phyloP scores from a whole-genome alignment of 53 echinoderm and acorn worm genomes.

The Hippasteria phrygiana region DNA sequence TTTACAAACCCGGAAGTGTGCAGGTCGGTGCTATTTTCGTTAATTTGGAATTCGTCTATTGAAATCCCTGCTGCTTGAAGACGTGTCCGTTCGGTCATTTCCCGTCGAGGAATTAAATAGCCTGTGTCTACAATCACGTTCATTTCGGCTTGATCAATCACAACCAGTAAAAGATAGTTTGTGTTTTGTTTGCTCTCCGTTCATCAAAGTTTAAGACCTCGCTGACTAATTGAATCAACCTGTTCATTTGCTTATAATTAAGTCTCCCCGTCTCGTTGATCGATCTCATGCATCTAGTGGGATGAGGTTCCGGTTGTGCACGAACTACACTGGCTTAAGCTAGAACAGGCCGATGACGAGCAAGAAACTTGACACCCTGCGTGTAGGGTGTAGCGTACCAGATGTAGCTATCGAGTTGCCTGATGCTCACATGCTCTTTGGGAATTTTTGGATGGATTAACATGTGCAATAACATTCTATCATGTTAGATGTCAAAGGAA shows the following conservation, averaged over 20 bases:
- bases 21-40: no score
- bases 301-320: neutral
- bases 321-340: neutral
- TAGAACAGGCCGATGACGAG: neutral
- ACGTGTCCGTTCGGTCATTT: neutral
- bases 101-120: neutral
- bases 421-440: no score
- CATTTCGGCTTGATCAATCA: neutral
- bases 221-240: neutral
- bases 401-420: no score
- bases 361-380: neutral
- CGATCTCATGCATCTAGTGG: neutral
- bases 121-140: neutral
- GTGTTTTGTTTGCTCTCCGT: neutral
- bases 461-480: no score
- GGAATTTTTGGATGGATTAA: no score
- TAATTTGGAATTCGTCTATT: neutral
- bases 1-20: no score
- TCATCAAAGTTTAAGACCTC: neutral
- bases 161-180: neutral
- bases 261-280: neutral
- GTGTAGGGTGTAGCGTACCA: no score
- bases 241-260: neutral
- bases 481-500: no score
- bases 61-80: neutral